Percentiles rank a stretch among this genome's conserved stretches.
phyloP scores from a whole-genome alignment of 2,888 invertebrate genomes.

The Rhogogaster chlorosoma region DNA sequence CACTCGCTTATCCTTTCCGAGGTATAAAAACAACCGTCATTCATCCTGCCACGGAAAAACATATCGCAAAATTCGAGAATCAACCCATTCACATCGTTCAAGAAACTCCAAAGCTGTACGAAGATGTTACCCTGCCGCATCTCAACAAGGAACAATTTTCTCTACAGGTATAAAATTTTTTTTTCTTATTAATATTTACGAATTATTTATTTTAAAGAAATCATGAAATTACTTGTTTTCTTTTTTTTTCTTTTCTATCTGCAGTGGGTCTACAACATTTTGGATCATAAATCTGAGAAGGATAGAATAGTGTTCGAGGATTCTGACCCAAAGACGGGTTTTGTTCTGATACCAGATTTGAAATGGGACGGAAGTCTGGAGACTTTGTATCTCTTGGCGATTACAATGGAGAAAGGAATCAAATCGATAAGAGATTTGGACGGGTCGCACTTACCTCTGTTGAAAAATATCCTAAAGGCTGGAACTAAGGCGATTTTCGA shows the following conservation, averaged over 20 bases:
- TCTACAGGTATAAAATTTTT: slow-evolving; percentile 83
- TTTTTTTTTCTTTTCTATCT: slow-evolving; percentile 41
- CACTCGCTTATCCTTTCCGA: slow-evolving; percentile 72
- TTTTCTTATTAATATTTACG: no score
- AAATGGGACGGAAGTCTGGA: slow-evolving; percentile 96
- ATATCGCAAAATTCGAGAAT: slow-evolving; percentile 91
- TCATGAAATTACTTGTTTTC: no score
- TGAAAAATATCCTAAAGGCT: slow-evolving; percentile 89
- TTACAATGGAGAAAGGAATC: slow-evolving; percentile 86
- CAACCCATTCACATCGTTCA: slow-evolving; percentile 88
- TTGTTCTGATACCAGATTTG: slow-evolving; percentile 94
- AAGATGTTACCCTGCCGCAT: slow-evolving; percentile 88
- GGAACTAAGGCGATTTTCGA: slow-evolving; percentile 87
- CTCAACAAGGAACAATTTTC: slow-evolving; percentile 87
- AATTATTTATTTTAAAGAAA: no score
- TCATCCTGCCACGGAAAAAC: slow-evolving; percentile 95
- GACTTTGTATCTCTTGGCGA: slow-evolving; percentile 91
- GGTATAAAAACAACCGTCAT: slow-evolving; percentile 94
- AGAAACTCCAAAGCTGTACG: slow-evolving; percentile 92
- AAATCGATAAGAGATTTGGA: slow-evolving; percentile 93
- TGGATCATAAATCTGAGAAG: slow-evolving; percentile 93
- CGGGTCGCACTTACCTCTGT: slow-evolving; percentile 87
- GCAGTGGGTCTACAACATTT: slow-evolving; percentile 98
- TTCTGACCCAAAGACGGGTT: slow-evolving; percentile 88
- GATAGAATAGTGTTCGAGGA: slow-evolving; percentile 94